A percentile compares a stretch with the other conserved stretches of the same genome.
These are phyloP conservation scores for Tenthredo amoena DNA, from an alignment of 2,888 invertebrate genomes.

Conservation along the genomic window DNA sequence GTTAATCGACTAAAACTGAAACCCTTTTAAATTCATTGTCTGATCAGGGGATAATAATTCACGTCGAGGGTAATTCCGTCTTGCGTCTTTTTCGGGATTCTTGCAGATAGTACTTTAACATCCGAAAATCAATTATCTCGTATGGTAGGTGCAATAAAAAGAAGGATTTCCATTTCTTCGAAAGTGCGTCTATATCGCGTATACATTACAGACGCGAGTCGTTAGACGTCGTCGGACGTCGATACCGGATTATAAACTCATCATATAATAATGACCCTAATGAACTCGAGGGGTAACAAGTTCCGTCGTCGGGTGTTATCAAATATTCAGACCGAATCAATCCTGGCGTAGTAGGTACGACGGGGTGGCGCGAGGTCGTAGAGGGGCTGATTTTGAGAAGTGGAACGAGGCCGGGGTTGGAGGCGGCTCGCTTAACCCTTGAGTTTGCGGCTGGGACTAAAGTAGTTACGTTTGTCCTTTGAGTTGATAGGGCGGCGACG, in stretches of 20 bases:
- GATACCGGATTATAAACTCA: slow-evolving; percentile 59
- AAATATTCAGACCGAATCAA: slow-evolving; percentile 78
- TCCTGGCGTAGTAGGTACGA: slow-evolving; percentile 63
- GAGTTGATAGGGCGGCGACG: slow-evolving; percentile 70
- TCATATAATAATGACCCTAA: slow-evolving; percentile 72
- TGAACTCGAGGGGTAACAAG: slow-evolving; percentile 70
- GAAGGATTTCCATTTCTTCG: not conserved
- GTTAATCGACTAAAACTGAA: not conserved
- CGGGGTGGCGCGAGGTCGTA: slow-evolving; percentile 52
- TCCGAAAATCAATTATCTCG: no score
- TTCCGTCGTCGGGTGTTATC: slow-evolving; percentile 65
- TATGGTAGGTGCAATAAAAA: not conserved
- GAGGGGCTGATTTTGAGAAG: slow-evolving; percentile 47
- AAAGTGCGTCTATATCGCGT: not conserved
- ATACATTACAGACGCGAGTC: not conserved
- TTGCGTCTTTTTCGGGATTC: not conserved
- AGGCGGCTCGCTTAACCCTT: slow-evolving; percentile 77
- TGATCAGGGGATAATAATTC: not conserved
- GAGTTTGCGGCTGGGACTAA: slow-evolving; percentile 76
- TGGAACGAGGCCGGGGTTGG: slow-evolving; percentile 6
- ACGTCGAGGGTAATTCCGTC: not conserved
- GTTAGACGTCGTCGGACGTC: not conserved
- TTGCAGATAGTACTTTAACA: no score
- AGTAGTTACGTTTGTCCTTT: slow-evolving; percentile 78
- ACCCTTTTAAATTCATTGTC: not conserved